Conservation (phyloP, 2,888 invertebrate species). For the Miltochrista miniata region DNA sequence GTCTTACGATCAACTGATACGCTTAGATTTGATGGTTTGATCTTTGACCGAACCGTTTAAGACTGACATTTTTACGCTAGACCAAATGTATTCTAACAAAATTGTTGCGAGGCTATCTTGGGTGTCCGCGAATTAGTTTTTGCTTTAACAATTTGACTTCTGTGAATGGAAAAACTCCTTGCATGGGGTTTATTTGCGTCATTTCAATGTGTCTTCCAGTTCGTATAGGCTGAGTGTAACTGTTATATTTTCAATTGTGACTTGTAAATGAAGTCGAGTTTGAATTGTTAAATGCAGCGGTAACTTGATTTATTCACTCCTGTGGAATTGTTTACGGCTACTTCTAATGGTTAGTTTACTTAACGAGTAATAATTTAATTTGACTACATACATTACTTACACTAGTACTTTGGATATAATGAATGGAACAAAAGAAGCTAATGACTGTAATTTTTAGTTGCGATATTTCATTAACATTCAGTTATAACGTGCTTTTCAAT, state of each 20-base stretch:
- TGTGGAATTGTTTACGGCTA: too few relatives aligned
- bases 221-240: background rate
- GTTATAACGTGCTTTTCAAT: too few relatives aligned
- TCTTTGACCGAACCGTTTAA: slow-evolving; percentile 2
- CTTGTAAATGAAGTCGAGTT: background rate
- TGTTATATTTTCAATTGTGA: background rate
- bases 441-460: too few relatives aligned
- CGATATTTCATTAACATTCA: too few relatives aligned
- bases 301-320: too few relatives aligned
- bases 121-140: slow-evolving; percentile 2
- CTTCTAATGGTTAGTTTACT: too few relatives aligned
- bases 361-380: too few relatives aligned
- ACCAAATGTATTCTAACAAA: background rate
- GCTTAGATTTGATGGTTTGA: slow-evolving; percentile 9
- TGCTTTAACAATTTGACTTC: background rate
- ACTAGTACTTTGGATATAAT: too few relatives aligned
- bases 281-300: background rate
- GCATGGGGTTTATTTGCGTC: background rate
- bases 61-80: background rate
- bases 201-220: background rate
- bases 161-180: slow-evolving; percentile 5
- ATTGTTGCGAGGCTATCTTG: background rate
- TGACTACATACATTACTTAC: too few relatives aligned
- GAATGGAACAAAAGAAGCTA: too few relatives aligned
- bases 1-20: slow-evolving; percentile 14